phyloP scores from a whole-genome alignment of 1,140 invertebrate species.

The Parasteatoda tepidariorum region DNA sequence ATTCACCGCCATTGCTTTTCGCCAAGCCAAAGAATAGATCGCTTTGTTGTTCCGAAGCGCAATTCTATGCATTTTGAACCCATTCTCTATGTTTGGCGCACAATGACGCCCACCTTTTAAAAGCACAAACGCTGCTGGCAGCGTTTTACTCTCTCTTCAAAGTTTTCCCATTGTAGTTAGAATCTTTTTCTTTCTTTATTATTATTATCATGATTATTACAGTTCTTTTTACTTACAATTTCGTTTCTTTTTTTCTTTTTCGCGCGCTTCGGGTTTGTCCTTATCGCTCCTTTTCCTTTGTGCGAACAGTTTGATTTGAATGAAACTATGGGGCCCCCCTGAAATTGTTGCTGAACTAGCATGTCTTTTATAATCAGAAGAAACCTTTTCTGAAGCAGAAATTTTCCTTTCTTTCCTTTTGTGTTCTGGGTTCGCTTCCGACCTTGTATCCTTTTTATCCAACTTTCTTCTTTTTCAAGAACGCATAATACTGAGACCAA shows the following conservation, averaged over 20 bases:
- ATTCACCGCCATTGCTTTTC: constrained; percentile 38
- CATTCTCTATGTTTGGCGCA: background rate
- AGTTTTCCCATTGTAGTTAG: constrained; percentile 33
- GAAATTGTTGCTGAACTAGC: constrained; percentile 18
- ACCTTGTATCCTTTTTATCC: background rate
- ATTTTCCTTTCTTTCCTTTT: background rate
- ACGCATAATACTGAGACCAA: background rate
- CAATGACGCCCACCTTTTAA: constrained; percentile 14
- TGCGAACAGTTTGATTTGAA: constrained; percentile 29
- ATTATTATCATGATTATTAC: constrained; percentile 35
- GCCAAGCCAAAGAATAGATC: constrained; percentile 17
- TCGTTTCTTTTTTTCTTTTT: background rate
- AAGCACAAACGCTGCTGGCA: constrained; percentile 4
- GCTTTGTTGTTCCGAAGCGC: constrained; percentile 1
- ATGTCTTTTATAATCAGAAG: constrained; percentile 8
- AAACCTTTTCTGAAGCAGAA: background rate
- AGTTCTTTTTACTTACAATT: background rate
- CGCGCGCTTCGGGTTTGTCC: background rate
- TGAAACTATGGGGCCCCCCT: background rate
- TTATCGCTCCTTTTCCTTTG: constrained; percentile 21
- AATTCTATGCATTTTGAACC: constrained; percentile 35
- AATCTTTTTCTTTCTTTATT: constrained; percentile 7
- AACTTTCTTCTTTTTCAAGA: background rate
- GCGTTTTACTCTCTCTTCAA: constrained; percentile 13
- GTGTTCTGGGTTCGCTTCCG: background rate